Conservation (phyloP, 2,113 vertebrate species). For the Rissa tridactyla region DNA sequence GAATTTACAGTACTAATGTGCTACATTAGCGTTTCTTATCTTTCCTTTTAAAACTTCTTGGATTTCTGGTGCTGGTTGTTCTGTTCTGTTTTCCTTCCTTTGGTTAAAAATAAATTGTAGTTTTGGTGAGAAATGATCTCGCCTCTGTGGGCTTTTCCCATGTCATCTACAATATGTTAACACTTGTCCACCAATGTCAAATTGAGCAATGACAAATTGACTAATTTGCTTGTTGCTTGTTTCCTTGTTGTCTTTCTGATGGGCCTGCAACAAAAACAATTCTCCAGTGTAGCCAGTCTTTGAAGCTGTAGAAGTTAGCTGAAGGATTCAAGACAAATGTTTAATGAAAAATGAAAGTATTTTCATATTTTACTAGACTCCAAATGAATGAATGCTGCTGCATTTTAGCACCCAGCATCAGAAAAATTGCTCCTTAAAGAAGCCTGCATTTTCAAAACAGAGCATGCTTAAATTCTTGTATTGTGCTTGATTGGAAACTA, state of each 20-base stretch:
- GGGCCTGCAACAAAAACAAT: background rate
- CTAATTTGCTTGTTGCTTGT: background rate
- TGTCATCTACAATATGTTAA: background rate
- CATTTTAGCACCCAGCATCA: background rate
- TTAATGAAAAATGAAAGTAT: background rate
- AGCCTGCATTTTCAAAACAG: background rate
- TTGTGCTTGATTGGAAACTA: background rate
- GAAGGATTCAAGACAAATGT: background rate
- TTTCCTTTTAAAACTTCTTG: background rate
- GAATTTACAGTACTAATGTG: background rate
- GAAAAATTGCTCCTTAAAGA: background rate
- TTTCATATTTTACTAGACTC: background rate
- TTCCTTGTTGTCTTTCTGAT: background rate
- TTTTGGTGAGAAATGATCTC: background rate
- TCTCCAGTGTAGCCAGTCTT: background rate
- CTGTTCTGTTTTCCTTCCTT: background rate
- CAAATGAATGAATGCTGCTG: background rate
- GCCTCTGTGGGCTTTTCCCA: background rate
- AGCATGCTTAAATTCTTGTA: background rate
- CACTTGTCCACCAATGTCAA: background rate
- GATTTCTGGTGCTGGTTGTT: background rate
- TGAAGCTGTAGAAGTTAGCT: background rate
- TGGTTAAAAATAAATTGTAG: background rate
- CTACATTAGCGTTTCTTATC: background rate
- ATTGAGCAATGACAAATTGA: background rate